Conservation (phyloP, 2,888 invertebrate genomes). For the Drosophila ochracea region DNA sequence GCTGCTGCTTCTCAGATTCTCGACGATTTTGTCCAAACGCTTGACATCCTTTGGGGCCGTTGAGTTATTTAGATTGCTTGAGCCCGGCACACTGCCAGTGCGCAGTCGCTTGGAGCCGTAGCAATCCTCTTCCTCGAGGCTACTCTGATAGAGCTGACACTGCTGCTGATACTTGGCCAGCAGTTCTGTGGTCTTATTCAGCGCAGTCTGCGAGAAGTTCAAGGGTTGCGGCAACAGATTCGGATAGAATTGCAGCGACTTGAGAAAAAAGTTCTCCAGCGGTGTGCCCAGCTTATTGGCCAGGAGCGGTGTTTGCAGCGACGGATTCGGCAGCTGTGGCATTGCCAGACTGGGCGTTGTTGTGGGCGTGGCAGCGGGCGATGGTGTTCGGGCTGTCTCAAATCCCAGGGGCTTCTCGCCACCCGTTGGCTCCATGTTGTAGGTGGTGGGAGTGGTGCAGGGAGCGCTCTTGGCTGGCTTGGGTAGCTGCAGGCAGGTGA, state of each 20-base stretch:
- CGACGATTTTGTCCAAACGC: constrained; percentile 85
- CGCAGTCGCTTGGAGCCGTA: constrained; percentile 75
- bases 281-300: constrained; percentile 81
- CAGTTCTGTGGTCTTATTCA: constrained; percentile 84
- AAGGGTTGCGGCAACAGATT: constrained; percentile 84
- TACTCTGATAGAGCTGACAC: constrained; percentile 82
- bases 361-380: constrained; percentile 58
- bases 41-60: constrained; percentile 82
- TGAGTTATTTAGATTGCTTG: constrained; percentile 12
- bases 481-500: constrained; percentile 59
- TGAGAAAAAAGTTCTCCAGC: constrained; percentile 84
- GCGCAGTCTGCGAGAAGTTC: constrained; percentile 85
- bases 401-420: constrained; percentile 55
- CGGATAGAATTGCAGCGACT: constrained; percentile 85
- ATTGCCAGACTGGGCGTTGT: constrained; percentile 46
- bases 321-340: constrained; percentile 60
- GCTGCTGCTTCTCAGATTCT: constrained; percentile 71
- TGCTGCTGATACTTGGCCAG: constrained; percentile 85
- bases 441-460: constrained; percentile 27
- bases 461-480: constrained; percentile 72
- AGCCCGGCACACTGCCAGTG: constrained; percentile 15
- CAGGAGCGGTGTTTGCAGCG: constrained; percentile 63
- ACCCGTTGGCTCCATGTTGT: constrained; percentile 48
- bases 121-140: constrained; percentile 64
- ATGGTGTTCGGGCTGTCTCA: constrained; percentile 59